These are phyloP conservation scores for Uromys caudimaculatus DNA, from an alignment of 2,797 vertebrate genomes.

Conservation along the genomic window DNA sequence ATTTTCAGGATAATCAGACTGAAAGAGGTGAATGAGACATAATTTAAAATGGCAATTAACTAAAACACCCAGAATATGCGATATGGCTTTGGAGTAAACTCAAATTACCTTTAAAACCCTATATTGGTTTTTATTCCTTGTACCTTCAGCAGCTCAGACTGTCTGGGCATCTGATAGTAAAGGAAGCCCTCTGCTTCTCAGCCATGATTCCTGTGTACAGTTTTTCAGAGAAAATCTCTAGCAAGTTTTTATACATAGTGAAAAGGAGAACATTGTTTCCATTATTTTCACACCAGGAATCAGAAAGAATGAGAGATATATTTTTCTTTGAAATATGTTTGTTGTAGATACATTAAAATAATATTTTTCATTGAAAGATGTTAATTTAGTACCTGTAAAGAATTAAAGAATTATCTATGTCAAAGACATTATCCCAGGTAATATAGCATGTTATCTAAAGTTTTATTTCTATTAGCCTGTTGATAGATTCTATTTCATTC, in stretches of 20 bases:
- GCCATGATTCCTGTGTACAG: neutral
- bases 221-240: neutral
- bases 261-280: neutral
- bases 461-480: neutral
- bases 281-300: neutral
- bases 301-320: neutral
- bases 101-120: conserved; percentile 65
- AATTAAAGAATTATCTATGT: neutral
- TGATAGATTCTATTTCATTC: neutral
- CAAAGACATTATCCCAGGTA: neutral
- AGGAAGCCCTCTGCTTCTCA: neutral
- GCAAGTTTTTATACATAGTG: neutral
- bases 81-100: conserved; percentile 63
- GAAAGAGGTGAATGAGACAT: neutral
- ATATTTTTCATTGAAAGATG: neutral
- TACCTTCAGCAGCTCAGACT: neutral
- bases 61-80: conserved; percentile 38
- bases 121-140: neutral
- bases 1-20: neutral
- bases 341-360: neutral
- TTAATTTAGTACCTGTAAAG: neutral
- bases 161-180: conserved; percentile 45
- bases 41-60: conserved; percentile 58
- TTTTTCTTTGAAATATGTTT: neutral
- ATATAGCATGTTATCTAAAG: neutral